phyloP scores from a whole-genome alignment of 2,113 vertebrate genomes.

The Morone chrysops region DNA sequence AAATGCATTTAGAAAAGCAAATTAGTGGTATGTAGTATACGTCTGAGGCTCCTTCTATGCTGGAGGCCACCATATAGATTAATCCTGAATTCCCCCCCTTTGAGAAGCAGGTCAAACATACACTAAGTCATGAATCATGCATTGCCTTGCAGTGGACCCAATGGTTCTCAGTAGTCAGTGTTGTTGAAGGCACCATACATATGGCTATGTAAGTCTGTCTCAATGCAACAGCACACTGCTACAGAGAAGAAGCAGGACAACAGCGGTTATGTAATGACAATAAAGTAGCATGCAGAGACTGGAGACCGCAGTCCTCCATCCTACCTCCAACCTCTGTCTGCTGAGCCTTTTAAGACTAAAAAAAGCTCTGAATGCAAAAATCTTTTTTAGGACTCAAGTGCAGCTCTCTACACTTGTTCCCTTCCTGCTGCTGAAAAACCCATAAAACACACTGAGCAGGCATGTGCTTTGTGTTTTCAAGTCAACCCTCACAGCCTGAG shows the following conservation, averaged over 20 bases:
- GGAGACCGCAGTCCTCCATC: neutral
- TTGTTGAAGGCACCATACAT: conserved; percentile 27
- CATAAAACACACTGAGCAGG: neutral
- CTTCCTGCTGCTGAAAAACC: conserved; percentile 23
- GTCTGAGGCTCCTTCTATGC: neutral
- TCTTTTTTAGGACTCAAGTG: conserved; percentile 2
- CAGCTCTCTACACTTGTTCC: conserved; percentile 10
- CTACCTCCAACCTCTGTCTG: conserved; percentile 18
- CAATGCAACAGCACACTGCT: conserved; percentile 19
- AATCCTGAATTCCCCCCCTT: conserved; percentile 2
- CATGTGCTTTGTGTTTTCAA: conserved; percentile 28
- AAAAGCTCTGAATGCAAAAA: conserved; percentile 10
- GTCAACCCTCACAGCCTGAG: conserved; percentile 4
- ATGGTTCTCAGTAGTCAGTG: conserved; percentile 26
- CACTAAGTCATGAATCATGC: conserved; percentile 53
- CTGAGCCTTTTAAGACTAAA: conserved; percentile 30
- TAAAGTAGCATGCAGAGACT: conserved; percentile 3
- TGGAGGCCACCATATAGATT: neutral
- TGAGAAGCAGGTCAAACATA: conserved; percentile 59
- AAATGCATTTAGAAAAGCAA: neutral
- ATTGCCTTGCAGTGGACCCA: conserved; percentile 37
- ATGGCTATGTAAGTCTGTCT: conserved; percentile 16
- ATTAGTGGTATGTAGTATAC: neutral
- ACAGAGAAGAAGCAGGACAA: conserved; percentile 14
- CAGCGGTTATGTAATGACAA: conserved; percentile 47